Conservation (phyloP, 2,888 invertebrate genomes). For the Epinotia brunnichana region DNA sequence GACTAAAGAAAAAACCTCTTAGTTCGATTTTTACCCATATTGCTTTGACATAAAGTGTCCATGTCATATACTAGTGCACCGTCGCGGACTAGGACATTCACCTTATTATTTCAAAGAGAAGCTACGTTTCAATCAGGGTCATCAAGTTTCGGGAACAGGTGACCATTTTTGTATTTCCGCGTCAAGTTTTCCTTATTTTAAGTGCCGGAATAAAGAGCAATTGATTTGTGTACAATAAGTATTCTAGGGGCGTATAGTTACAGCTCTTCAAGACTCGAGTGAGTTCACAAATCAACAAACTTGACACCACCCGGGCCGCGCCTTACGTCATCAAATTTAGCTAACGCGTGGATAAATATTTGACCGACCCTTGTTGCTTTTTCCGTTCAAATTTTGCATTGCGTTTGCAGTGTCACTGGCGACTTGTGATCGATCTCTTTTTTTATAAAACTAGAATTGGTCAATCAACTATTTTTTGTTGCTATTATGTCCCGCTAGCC, state of each 20-base stretch:
- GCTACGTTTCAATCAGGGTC: neutral
- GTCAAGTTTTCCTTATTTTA: neutral
- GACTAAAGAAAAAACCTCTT: too few species aligned
- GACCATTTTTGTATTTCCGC: neutral
- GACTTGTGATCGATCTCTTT: slow-evolving; percentile 52
- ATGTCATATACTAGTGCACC: too few species aligned
- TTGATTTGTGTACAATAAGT: neutral
- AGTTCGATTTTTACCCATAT: too few species aligned
- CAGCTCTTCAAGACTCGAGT: slow-evolving; percentile 56
- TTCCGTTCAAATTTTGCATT: slow-evolving; percentile 75
- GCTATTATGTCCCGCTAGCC: too few species aligned
- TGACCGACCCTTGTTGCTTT: slow-evolving; percentile 75
- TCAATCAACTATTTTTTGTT: neutral
- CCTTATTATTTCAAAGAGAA: neutral
- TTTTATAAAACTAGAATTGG: slow-evolving; percentile 11
- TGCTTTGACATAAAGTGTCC: too few species aligned
- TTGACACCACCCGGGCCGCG: slow-evolving; percentile 76
- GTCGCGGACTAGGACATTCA: too few species aligned
- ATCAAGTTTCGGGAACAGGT: neutral
- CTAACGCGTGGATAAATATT: slow-evolving; percentile 80
- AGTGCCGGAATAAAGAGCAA: neutral
- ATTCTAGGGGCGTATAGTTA: slow-evolving; percentile 51
- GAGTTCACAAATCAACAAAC: slow-evolving; percentile 74
- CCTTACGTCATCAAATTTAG: slow-evolving; percentile 83
- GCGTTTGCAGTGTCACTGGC: slow-evolving; percentile 52